Evolutionary conservation across 2,797 vertebrate species (phyloP).

Genomic region (Muscicapa striata): DNA sequence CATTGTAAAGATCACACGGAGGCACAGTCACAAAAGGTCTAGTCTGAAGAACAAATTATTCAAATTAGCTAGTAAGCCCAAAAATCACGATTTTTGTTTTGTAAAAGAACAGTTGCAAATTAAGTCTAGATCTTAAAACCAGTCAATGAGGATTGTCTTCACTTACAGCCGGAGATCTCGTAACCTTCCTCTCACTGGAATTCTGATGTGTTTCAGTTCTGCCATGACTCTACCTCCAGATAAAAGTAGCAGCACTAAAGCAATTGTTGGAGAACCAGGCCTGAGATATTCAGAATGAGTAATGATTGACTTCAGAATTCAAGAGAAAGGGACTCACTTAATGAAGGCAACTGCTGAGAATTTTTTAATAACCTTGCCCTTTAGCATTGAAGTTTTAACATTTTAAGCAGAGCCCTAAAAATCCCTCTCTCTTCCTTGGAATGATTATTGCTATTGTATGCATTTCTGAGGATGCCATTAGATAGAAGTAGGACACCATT

Average conservation of each 20-base stretch:
- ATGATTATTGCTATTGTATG: not conserved
- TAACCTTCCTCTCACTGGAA: not conserved
- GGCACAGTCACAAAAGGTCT: not conserved
- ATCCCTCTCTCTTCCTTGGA: not conserved
- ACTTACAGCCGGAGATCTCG: not conserved
- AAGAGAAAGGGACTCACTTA: not conserved
- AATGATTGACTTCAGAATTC: not conserved
- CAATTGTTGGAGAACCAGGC: not conserved
- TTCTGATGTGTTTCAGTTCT: not conserved
- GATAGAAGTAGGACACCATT: not conserved
- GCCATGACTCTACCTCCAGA: not conserved
- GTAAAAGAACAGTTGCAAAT: not conserved
- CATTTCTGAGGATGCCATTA: not conserved
- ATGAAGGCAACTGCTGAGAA: fast-evolving
- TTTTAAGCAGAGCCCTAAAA: not conserved
- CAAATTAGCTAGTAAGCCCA: not conserved
- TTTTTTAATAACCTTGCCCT: not conserved
- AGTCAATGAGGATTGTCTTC: not conserved
- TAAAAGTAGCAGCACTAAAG: not conserved
- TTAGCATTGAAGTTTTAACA: not conserved
- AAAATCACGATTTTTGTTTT: not conserved
- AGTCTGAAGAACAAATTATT: not conserved
- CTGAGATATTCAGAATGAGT: not conserved
- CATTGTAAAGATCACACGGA: not conserved
- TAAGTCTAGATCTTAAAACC: not conserved